These are phyloP conservation scores for Leucozona laternaria DNA, from an alignment of 2,888 invertebrate genomes.

Conservation along the genomic window DNA sequence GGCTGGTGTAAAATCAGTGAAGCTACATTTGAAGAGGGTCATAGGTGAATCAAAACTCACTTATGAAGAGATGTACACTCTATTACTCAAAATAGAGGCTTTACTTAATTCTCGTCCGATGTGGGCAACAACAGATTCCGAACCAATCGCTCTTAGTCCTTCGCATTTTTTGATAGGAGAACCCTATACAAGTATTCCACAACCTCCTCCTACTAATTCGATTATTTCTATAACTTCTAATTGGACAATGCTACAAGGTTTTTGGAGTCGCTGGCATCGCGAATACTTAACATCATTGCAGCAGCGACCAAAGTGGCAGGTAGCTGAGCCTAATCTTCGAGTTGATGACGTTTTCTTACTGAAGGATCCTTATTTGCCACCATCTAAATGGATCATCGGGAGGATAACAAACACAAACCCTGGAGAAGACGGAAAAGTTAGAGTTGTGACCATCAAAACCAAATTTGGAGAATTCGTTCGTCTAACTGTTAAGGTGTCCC, in stretches of 20 bases:
- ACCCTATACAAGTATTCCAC: neutral
- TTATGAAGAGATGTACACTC: conserved; percentile 35
- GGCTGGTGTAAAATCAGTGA: neutral
- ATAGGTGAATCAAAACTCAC: conserved; percentile 7
- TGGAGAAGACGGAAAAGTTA: neutral
- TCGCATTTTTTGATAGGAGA: conserved; percentile 20
- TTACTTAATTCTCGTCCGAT: conserved; percentile 23
- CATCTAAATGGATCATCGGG: conserved; percentile 18
- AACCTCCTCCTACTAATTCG: neutral
- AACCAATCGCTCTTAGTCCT: too few species aligned
- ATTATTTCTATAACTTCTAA: neutral
- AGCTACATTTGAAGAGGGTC: neutral
- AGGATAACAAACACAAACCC: conserved; percentile 1
- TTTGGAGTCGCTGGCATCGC: conserved; percentile 26
- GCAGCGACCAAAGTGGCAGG: conserved; percentile 45
- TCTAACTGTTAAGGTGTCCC: neutral
- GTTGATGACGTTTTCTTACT: conserved; percentile 10
- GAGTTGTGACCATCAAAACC: neutral
- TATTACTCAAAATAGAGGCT: neutral
- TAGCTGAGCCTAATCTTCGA: neutral
- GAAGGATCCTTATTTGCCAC: conserved; percentile 29
- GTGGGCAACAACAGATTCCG: neutral
- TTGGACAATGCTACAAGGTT: conserved; percentile 23
- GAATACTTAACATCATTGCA: conserved; percentile 44
- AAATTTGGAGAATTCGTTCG: neutral